Conservation (phyloP, 2,113 vertebrate genomes). For the Nanger granti region DNA sequence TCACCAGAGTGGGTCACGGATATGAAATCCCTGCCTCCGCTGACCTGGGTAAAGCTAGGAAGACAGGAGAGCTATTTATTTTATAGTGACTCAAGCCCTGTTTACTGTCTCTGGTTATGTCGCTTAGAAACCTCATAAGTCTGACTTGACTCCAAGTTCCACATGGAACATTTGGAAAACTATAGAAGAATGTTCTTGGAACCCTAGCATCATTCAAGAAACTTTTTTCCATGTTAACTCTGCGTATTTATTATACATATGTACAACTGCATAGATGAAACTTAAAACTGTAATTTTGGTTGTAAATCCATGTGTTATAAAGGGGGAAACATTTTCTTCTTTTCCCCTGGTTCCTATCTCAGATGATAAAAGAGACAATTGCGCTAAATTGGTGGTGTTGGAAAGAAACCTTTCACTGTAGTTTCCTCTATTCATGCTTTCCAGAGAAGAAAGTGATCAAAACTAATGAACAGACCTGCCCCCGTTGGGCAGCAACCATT, state of each 20-base stretch:
- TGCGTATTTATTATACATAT: neutral
- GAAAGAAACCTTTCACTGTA: neutral
- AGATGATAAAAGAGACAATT: neutral
- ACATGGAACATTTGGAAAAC: conserved; percentile 65
- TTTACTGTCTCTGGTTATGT: conserved; percentile 47
- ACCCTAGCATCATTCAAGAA: neutral
- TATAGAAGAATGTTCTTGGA: conserved; percentile 45
- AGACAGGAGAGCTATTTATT: neutral
- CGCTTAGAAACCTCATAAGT: conserved; percentile 54
- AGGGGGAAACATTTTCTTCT: neutral
- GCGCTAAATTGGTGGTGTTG: neutral
- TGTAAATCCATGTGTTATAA: neutral
- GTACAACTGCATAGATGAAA: neutral
- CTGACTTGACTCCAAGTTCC: conserved; percentile 42
- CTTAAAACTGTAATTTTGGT: neutral
- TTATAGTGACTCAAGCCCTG: conserved; percentile 8
- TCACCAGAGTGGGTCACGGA: neutral
- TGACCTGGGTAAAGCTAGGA: neutral
- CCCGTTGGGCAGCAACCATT: neutral
- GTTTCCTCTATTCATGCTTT: neutral
- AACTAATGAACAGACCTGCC: neutral
- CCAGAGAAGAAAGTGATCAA: neutral
- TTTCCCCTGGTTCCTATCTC: neutral
- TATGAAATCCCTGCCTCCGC: neutral
- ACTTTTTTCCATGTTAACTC: neutral